These are phyloP conservation scores for Ceyx cyanopectus DNA, from an alignment of 2,113 vertebrate genomes.

Conservation along the genomic window DNA sequence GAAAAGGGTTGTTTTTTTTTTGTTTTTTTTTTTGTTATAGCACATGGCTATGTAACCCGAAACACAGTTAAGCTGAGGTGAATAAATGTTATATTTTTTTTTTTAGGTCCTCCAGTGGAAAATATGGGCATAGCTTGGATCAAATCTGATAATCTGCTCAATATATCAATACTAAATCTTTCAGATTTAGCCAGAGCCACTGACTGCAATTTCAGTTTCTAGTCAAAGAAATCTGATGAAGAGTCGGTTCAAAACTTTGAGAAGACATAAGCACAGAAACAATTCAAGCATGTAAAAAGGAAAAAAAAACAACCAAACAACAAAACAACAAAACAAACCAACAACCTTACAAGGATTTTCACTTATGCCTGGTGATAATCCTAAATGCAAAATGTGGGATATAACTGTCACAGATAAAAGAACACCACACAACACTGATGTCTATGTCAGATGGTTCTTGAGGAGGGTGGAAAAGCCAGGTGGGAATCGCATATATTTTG, in stretches of 20 bases:
- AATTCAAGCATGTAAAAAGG: neutral
- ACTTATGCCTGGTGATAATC: neutral
- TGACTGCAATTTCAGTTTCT: neutral
- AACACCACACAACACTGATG: accelerated
- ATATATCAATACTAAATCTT: neutral
- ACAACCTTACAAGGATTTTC: constrained; percentile 3
- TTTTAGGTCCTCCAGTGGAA: neutral
- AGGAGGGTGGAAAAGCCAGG: accelerated
- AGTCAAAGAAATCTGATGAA: neutral
- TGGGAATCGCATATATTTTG: accelerated
- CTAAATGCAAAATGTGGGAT: neutral
- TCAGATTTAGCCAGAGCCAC: neutral
- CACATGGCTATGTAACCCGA: neutral
- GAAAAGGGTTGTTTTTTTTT: neutral
- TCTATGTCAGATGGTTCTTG: neutral
- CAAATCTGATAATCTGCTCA: neutral
- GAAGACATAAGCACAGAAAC: neutral
- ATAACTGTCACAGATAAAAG: neutral
- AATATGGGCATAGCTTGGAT: neutral
- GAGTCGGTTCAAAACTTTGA: neutral
- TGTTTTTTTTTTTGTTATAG: neutral
- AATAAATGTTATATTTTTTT: neutral
- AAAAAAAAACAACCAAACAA: neutral
- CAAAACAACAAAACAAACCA: too few relatives aligned
- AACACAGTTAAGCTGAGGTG: neutral